Evolutionary conservation across 2,113 vertebrate species (phyloP).

Genomic region (Lota lota): DNA sequence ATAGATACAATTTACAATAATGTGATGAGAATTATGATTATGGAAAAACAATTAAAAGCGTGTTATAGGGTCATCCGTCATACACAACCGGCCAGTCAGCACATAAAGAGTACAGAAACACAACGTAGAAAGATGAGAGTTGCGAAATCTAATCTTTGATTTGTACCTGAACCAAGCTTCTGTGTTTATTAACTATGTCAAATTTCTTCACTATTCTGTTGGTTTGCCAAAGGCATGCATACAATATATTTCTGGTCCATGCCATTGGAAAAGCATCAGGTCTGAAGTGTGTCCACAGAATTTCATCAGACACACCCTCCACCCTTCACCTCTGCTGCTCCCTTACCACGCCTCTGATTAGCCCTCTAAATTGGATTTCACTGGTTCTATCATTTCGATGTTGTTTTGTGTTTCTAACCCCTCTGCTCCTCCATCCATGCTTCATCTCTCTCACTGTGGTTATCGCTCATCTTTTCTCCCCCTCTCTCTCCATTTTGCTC

Average conservation of each 20-base stretch:
- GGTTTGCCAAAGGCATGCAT: constrained; percentile 4
- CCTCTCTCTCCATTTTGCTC: neutral
- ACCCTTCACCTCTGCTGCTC: constrained; percentile 45
- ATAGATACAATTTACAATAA: neutral
- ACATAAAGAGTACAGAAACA: neutral
- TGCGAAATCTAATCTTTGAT: constrained; percentile 31
- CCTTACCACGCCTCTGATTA: constrained; percentile 42
- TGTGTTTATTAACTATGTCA: constrained; percentile 37
- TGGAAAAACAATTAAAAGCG: neutral
- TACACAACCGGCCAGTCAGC: neutral
- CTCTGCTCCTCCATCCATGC: neutral
- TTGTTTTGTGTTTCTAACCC: constrained; percentile 44
- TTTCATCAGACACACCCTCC: constrained; percentile 53
- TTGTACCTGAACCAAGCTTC: constrained; percentile 31
- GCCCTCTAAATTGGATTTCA: constrained; percentile 55
- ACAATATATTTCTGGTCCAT: constrained; percentile 32
- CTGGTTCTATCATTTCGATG: constrained; percentile 39
- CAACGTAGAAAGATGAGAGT: constrained; percentile 4
- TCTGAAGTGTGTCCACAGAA: constrained; percentile 47
- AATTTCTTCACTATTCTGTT: constrained; percentile 3
- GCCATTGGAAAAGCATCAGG: constrained; percentile 20
- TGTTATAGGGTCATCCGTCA: neutral
- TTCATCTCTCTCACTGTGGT: neutral
- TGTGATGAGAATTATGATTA: constrained; percentile 2
- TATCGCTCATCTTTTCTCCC: neutral